These are phyloP conservation scores for Trogon melanurus DNA, from an alignment of 2,113 vertebrate genomes.

Conservation along the genomic window DNA sequence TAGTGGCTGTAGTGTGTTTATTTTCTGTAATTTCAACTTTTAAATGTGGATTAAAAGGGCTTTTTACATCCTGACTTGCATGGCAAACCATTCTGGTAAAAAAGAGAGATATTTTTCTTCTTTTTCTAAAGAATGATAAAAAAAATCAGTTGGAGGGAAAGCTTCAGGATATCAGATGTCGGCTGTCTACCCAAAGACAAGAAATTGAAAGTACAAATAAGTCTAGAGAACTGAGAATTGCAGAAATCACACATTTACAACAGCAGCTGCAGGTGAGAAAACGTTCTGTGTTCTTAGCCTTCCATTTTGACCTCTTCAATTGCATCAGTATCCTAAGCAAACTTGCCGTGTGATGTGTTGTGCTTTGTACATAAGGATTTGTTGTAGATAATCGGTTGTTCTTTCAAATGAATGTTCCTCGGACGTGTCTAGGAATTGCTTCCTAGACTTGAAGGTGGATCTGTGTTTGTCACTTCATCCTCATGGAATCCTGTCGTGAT, in stretches of 20 bases:
- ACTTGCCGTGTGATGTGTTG: not conserved
- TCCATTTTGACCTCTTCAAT: not conserved
- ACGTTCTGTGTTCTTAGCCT: not conserved
- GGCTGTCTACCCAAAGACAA: conserved; percentile 89
- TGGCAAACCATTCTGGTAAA: not conserved
- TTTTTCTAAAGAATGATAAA: conserved; percentile 88
- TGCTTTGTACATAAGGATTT: not conserved
- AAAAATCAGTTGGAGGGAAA: conserved; percentile 95
- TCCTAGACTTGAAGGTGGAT: not conserved
- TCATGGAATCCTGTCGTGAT: not conserved
- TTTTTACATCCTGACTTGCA: not conserved
- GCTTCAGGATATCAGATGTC: conserved; percentile 93
- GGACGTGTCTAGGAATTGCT: not conserved
- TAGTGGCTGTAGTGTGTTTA: not conserved
- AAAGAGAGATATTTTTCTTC: not conserved
- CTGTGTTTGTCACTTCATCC: not conserved
- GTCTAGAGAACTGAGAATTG: conserved; percentile 91
- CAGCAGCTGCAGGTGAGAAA: conserved; percentile 91
- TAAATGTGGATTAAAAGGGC: not conserved
- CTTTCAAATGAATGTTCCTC: not conserved
- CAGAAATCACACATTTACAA: conserved; percentile 94
- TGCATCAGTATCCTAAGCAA: not conserved
- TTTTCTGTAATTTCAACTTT: not conserved
- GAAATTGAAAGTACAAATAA: conserved; percentile 97
- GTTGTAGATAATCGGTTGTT: not conserved